Base-by-base conservation (phyloP, 2,113 vertebrate species). In the Tenrec ecaudatus region DNA sequence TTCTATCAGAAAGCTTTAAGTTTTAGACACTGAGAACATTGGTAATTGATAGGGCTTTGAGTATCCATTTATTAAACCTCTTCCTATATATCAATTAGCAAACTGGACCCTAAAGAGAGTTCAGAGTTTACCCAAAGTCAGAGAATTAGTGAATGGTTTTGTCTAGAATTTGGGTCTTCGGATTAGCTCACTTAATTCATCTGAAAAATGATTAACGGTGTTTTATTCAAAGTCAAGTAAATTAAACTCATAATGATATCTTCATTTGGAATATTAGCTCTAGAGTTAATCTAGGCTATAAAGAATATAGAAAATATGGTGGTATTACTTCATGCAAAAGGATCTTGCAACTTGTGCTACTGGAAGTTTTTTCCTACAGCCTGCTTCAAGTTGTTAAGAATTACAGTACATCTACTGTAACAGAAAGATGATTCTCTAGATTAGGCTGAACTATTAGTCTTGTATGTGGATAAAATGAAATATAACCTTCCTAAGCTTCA, bases 151-250 rank as follows among this genome's bases (percentile, higher is more conserved):
- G 71, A 88, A 2, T 86, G 33, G 33, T 57, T 75, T 36, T 69
- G 33, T 64, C 15, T 66, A 89, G 78, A 93, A 91, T 60, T 83
- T 31, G 73, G 53, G 47, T 10, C 64, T 69, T 93, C 1, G 40
- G 29, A 85, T 23, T 62, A 53, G 36, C 31, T 64, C 47, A 77
- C 31, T 64, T 38, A 77, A 6, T 86, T 85, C 60, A 33, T 92
- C 53, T 84, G 29, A 78, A 82, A 71, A 62, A n/a, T 69, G 3
- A 82, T 76, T 84, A 78, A 53, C 81, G 27, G 91, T 6, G 10
- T 66, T 90, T 88, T 62, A 88, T 38, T 16, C 58, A 93, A 57
- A 92, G n/a, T 80, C 71, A 93, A 91, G 75, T 57, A 95, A 93
- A 91, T 68, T 57, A 95, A 86, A 78, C 19, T 76, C 43, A 40